Conservation (phyloP, 92 coral and sea anemone species). For the Porites evermanni region DNA sequence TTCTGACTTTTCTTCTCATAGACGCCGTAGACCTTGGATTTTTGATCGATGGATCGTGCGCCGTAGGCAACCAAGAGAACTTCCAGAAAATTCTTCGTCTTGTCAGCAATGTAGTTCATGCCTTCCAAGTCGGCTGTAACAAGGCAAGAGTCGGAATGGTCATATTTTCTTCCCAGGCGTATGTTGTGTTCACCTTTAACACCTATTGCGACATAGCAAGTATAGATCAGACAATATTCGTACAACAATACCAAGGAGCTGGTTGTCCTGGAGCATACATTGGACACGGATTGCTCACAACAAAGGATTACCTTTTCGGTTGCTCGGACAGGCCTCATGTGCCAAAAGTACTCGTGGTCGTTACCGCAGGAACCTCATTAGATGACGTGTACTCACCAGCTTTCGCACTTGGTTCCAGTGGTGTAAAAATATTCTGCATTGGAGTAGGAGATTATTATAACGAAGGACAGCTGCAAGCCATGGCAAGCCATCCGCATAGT, state of each 20-base stretch:
- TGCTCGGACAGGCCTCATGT: not conserved
- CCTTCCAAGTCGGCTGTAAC: conserved; percentile 70
- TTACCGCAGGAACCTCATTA: conserved; percentile 73
- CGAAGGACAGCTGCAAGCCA: conserved; percentile 73
- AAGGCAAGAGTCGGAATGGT: conserved; percentile 73
- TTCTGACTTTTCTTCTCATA: not conserved
- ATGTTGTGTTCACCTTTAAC: conserved; percentile 77
- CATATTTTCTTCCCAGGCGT: conserved; percentile 70
- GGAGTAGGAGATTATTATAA: conserved; percentile 69
- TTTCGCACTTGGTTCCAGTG: conserved; percentile 50
- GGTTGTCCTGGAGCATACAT: conserved; percentile 72
- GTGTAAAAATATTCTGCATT: conserved; percentile 71
- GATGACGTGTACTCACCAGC: conserved; percentile 78
- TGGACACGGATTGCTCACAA: conserved; percentile 75
- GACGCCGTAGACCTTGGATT: conserved; percentile 82
- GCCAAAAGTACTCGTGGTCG: conserved; percentile 67
- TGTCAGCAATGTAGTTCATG: conserved; percentile 77
- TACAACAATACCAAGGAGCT: conserved; percentile 68
- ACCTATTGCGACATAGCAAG: conserved; percentile 73
- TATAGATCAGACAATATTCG: conserved; percentile 66
- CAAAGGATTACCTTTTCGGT: conserved; percentile 39
- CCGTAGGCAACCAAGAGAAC: conserved; percentile 75
- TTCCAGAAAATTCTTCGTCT: conserved; percentile 82
- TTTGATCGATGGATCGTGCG: conserved; percentile 84
- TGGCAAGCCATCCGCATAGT: conserved; percentile 78